Percentiles rank a stretch among this genome's conserved stretches.
These are phyloP conservation scores for Morpho achilles DNA, from an alignment of 2,888 invertebrate genomes.

Conservation along the genomic window DNA sequence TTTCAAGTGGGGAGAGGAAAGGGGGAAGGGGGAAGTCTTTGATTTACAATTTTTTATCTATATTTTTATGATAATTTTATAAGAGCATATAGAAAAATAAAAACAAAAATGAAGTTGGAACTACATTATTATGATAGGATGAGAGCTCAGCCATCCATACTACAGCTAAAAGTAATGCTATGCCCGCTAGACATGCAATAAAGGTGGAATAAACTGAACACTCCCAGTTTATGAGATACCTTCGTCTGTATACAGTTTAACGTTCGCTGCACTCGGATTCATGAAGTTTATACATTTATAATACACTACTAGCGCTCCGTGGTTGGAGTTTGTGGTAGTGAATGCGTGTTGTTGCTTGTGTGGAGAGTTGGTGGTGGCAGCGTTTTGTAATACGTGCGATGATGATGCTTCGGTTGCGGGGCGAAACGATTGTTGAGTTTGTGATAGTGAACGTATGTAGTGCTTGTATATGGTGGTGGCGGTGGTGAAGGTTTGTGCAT, in stretches of 20 bases:
- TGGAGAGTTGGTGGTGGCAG: too few species aligned
- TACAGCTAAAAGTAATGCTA: conserved; percentile 24
- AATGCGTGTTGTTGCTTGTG: too few species aligned
- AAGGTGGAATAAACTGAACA: conserved; percentile 20
- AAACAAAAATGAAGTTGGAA: too few species aligned
- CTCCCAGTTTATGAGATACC: conserved; percentile 23
- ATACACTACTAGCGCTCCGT: neutral
- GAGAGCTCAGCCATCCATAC: conserved; percentile 14
- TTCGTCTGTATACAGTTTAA: conserved; percentile 7
- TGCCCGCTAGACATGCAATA: conserved; percentile 25
- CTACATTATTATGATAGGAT: conserved; percentile 1
- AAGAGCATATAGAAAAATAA: neutral
- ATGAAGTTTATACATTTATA: conserved; percentile 8
- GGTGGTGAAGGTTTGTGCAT: too few species aligned
- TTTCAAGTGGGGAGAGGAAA: neutral
- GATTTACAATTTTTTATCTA: neutral
- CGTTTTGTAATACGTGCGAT: too few species aligned
- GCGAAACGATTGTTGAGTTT: too few species aligned
- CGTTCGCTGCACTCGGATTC: conserved; percentile 6
- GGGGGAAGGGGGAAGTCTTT: neutral
- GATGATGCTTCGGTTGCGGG: too few species aligned
- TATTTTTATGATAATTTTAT: neutral
- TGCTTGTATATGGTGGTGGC: too few species aligned
- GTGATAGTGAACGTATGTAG: too few species aligned
- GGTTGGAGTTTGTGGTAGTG: too few species aligned